Percentiles rank a stretch among this genome's conserved stretches.
Conservation (phyloP, 2,797 vertebrate genomes). For the Micromesistius poutassou region DNA sequence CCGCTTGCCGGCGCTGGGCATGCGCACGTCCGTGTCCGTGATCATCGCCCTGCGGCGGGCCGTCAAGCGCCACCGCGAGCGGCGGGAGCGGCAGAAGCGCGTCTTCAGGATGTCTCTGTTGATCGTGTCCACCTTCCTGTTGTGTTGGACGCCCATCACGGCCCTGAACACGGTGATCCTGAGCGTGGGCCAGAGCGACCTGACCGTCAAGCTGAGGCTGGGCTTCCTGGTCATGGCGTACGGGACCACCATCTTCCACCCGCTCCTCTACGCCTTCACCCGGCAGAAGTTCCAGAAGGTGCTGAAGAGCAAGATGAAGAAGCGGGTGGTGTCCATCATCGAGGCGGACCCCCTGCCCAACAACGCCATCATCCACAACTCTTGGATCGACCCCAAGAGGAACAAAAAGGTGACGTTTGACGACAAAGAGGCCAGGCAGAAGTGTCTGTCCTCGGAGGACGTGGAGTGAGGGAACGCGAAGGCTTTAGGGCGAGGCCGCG, state of each 20-base stretch:
- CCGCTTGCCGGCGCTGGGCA: conserved; percentile 85
- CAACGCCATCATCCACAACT: conserved; percentile 92
- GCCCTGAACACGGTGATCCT: conserved; percentile 94
- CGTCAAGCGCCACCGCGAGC: conserved; percentile 92
- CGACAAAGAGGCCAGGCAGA: conserved; percentile 85
- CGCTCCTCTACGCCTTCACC: conserved; percentile 95
- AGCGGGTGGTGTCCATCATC: conserved; percentile 92
- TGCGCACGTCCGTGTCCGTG: conserved; percentile 95
- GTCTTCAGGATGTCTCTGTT: conserved; percentile 97
- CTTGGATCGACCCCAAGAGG: conserved; percentile 94
- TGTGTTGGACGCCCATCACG: conserved; percentile 99
- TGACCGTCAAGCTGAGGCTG: conserved; percentile 91
- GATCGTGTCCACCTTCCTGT: conserved; percentile 96
- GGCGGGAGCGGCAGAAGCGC: conserved; percentile 92
- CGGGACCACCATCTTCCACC: conserved; percentile 97
- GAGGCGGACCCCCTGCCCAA: conserved; percentile 91
- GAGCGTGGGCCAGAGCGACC: conserved; percentile 91
- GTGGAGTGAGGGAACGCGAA: conserved; percentile 55
- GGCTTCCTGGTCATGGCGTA: conserved; percentile 99
- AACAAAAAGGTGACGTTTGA: conserved; percentile 91
- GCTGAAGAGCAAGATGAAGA: conserved; percentile 98
- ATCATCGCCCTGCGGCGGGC: conserved; percentile 94
- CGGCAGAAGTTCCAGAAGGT: conserved; percentile 98
- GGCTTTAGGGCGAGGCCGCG: conserved; percentile 22
- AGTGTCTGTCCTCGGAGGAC: conserved; percentile 82